Evolutionary conservation across 2,113 vertebrate species (phyloP).

Genomic region (Sterna hirundo): DNA sequence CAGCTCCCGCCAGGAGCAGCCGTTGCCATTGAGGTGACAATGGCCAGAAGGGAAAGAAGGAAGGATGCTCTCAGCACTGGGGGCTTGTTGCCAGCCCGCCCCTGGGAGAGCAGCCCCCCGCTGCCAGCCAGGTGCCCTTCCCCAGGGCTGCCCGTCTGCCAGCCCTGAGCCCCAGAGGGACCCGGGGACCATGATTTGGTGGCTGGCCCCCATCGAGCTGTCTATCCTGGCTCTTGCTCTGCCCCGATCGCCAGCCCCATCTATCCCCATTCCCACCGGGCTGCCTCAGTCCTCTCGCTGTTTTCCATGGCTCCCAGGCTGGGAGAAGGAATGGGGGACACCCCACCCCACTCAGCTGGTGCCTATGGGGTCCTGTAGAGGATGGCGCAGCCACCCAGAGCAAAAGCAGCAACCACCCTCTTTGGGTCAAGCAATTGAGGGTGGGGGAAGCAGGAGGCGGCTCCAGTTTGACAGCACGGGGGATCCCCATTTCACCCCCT

Average conservation of each 20-base stretch:
- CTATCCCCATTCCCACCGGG: neutral
- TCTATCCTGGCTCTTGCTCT: neutral
- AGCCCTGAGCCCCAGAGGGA: neutral
- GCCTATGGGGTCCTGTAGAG: neutral
- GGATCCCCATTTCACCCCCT: neutral
- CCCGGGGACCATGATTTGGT: neutral
- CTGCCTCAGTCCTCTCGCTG: neutral
- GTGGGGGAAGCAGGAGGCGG: neutral
- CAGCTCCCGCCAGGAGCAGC: neutral
- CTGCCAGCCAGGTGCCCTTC: neutral
- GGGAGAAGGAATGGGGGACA: neutral
- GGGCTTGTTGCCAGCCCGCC: neutral
- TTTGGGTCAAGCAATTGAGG: accelerated
- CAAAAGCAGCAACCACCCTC: neutral
- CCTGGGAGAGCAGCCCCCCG: neutral
- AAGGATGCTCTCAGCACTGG: neutral
- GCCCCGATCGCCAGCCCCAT: neutral
- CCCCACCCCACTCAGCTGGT: neutral
- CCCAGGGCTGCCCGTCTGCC: neutral
- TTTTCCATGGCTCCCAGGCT: neutral
- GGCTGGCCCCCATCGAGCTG: neutral
- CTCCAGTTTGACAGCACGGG: neutral
- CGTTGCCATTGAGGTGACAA: neutral
- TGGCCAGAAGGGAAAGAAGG: conserved; percentile 8
- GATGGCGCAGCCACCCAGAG: neutral